A percentile compares a stretch with the other conserved stretches of the same genome.
Conservation (phyloP, 2,113 vertebrate species). For the Rhegmatorhina hoffmannsi region DNA sequence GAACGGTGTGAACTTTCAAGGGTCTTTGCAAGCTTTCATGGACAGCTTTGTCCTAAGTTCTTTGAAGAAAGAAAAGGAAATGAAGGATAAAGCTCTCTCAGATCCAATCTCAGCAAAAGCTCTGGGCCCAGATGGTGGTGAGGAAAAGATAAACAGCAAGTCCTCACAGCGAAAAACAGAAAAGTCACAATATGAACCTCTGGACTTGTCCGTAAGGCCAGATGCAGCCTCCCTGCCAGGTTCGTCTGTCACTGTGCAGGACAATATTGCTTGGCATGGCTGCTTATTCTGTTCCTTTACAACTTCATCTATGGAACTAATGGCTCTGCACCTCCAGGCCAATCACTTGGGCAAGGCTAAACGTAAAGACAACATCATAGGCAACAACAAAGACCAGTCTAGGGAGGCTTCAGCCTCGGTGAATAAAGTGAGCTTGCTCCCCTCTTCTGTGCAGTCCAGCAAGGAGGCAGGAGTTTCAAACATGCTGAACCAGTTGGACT, state of each 20-base stretch:
- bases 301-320: conserved; percentile 93
- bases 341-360: conserved; percentile 92
- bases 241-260: conserved; percentile 90
- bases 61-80: conserved; percentile 91
- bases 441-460: conserved; percentile 63
- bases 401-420: conserved; percentile 71
- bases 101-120: conserved; percentile 83
- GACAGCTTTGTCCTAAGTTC: conserved; percentile 94
- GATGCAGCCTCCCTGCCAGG: conserved; percentile 91
- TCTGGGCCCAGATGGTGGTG: conserved; percentile 77
- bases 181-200: conserved; percentile 93
- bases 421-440: conserved; percentile 74
- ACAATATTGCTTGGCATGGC: conserved; percentile 95
- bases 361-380: conserved; percentile 75
- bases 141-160: conserved; percentile 83
- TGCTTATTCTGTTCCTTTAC: conserved; percentile 97
- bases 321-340: conserved; percentile 97
- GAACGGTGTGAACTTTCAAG: conserved; percentile 95
- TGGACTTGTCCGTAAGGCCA: conserved; percentile 92
- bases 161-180: conserved; percentile 80
- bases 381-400: conserved; percentile 80
- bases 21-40: conserved; percentile 97
- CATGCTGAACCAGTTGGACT: conserved; percentile 68
- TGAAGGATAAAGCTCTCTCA: conserved; percentile 80
- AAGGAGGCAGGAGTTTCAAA: conserved; percentile 76